These are phyloP conservation scores for Drosophila paracracens DNA, from an alignment of 2,888 invertebrate genomes.

Conservation along the genomic window DNA sequence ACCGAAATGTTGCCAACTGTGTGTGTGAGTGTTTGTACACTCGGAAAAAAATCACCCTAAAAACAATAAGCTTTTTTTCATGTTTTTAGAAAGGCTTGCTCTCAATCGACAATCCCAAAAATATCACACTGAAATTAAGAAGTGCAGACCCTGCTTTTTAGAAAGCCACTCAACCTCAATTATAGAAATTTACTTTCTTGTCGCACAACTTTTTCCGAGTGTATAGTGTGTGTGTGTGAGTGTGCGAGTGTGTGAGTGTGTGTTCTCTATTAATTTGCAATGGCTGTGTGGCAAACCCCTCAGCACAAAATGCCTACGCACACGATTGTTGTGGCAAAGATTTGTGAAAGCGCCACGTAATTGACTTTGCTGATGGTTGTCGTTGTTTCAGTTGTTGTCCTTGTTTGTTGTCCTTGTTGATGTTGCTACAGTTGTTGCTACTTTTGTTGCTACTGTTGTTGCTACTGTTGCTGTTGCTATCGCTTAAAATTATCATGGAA, in stretches of 20 bases:
- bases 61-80: background rate
- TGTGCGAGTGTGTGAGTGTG: conserved; percentile 30
- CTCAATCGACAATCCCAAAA: background rate
- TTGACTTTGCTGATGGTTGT: conserved; percentile 70
- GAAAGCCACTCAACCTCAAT: background rate
- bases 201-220: background rate
- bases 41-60: conserved; percentile 5
- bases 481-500: conserved; percentile 78
- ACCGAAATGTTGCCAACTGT: conserved; percentile 1
- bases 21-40: conserved; percentile 53
- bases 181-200: background rate
- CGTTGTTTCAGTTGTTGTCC: conserved; percentile 26
- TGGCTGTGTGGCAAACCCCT: conserved; percentile 47
- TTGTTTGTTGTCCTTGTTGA: conserved; percentile 27
- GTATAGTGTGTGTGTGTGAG: conserved; percentile 6
- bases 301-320: conserved; percentile 56
- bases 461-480: conserved; percentile 58
- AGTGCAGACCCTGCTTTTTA: background rate
- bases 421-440: conserved; percentile 13
- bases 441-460: conserved; percentile 16
- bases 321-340: conserved; percentile 73
- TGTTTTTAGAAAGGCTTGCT: background rate
- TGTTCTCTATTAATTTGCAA: conserved; percentile 77
- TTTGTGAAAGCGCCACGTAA: conserved; percentile 76
- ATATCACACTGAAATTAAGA: background rate